phyloP scores from a whole-genome alignment of 1,140 invertebrate species.

The Drosophila ohnishii region DNA sequence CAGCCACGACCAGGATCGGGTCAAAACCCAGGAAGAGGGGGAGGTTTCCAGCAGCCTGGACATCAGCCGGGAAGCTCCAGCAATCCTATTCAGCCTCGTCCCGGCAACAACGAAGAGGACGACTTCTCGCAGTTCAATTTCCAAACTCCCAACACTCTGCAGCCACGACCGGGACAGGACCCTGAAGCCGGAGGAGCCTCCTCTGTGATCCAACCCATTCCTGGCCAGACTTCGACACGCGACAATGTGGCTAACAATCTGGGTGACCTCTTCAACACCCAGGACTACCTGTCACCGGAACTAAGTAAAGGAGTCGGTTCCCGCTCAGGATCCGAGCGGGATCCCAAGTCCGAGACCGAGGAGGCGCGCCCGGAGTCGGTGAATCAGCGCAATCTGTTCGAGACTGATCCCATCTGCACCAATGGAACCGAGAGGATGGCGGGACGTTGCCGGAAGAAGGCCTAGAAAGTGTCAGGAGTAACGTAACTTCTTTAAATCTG shows the following conservation, averaged over 20 bases:
- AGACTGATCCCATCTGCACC: conserved; percentile 38
- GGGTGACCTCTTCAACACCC: conserved; percentile 51
- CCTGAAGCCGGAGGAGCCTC: neutral
- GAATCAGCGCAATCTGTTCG: conserved; percentile 44
- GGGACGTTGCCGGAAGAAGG: conserved; percentile 53
- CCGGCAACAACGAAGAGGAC: conserved; percentile 10
- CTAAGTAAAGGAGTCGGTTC: neutral
- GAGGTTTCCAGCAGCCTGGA: conserved; percentile 14
- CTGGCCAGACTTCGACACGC: neutral
- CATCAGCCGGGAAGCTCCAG: neutral
- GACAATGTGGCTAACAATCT: conserved; percentile 13
- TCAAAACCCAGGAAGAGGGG: neutral
- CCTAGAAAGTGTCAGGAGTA: conserved; percentile 11
- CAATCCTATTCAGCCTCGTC: conserved; percentile 48
- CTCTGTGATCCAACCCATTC: conserved; percentile 20
- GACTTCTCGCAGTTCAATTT: conserved; percentile 13
- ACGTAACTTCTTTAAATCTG: too few relatives aligned
- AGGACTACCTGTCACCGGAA: conserved; percentile 28
- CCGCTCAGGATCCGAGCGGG: neutral
- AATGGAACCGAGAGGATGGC: conserved; percentile 25
- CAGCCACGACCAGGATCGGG: conserved; percentile 11
- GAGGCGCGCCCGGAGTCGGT: conserved; percentile 7
- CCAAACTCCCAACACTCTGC: conserved; percentile 36
- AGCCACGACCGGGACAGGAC: conserved; percentile 36
- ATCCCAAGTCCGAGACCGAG: conserved; percentile 33